These are phyloP conservation scores for Sepiola atlantica DNA, from an alignment of 2,888 invertebrate genomes.

Conservation along the genomic window DNA sequence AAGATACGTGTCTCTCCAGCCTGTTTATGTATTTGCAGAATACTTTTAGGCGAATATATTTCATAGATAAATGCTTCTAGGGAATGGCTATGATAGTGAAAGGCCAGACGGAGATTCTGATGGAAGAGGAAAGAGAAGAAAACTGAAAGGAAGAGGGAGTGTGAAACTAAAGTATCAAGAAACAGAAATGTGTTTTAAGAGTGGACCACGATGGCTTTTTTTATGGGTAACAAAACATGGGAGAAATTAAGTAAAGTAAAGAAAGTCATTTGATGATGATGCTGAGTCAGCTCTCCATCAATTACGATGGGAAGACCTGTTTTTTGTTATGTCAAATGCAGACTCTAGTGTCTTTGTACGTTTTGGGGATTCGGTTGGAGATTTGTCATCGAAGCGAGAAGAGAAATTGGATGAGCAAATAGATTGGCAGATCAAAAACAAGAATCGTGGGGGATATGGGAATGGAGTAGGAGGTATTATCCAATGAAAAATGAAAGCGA, in stretches of 20 bases:
- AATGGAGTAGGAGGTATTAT: background rate
- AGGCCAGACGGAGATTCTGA: background rate
- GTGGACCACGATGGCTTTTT: too few relatives aligned
- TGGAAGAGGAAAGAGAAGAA: background rate
- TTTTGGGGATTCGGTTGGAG: background rate
- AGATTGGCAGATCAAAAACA: background rate
- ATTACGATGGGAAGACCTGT: background rate
- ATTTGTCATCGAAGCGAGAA: background rate
- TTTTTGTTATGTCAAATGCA: background rate
- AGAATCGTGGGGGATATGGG: background rate
- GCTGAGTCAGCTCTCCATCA: background rate
- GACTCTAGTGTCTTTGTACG: background rate
- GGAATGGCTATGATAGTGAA: background rate
- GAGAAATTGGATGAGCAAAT: background rate
- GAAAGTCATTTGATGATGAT: background rate
- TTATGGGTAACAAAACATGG: too few relatives aligned
- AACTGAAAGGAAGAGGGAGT: background rate
- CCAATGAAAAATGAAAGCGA: background rate
- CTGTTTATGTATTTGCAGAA: too few relatives aligned
- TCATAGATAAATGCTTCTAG: too few relatives aligned
- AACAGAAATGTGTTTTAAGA: too few relatives aligned
- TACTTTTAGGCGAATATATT: too few relatives aligned
- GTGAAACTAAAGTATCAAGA: too few relatives aligned
- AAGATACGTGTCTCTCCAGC: too few relatives aligned
- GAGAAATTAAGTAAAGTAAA: too few relatives aligned